Evolutionary conservation across 92 coral and sea anemone genomes (phyloP).

Genomic region (Epizoanthus stellaris): DNA sequence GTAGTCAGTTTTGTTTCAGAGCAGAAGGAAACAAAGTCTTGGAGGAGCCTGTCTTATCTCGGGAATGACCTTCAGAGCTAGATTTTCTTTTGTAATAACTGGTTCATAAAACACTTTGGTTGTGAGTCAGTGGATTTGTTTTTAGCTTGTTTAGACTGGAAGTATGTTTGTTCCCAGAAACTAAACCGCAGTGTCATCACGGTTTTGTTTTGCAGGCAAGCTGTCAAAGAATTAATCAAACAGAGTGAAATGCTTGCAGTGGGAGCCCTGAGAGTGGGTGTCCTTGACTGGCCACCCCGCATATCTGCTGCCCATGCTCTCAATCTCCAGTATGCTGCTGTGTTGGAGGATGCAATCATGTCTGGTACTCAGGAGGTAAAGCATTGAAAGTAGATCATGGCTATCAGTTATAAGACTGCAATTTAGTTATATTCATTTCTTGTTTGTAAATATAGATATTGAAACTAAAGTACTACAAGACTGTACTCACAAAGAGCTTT

Average conservation of each 20-base stretch:
- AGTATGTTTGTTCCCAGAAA: background rate
- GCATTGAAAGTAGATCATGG: background rate
- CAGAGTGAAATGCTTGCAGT: conserved; percentile 69
- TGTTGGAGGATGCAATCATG: conserved; percentile 59
- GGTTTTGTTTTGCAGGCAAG: conserved; percentile 65
- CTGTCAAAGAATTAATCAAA: conserved; percentile 76
- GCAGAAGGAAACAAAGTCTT: no score
- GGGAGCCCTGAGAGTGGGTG: conserved; percentile 80
- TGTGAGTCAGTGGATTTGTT: background rate
- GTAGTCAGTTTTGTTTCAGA: no score
- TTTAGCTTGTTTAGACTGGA: background rate
- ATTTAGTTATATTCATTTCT: no score
- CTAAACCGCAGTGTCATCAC: background rate
- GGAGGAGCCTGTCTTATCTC: no score
- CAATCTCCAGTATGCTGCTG: conserved; percentile 77
- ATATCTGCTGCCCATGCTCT: conserved; percentile 68
- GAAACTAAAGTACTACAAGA: background rate
- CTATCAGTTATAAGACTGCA: background rate
- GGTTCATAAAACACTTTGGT: background rate
- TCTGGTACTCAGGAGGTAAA: conserved; percentile 62
- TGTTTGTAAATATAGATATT: background rate
- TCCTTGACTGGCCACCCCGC: conserved; percentile 82
- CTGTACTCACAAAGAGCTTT: no score
- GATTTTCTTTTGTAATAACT: background rate
- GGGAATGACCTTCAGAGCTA: no score